phyloP scores from a whole-genome alignment of 2,113 vertebrate species.

The Salvator merianae region DNA sequence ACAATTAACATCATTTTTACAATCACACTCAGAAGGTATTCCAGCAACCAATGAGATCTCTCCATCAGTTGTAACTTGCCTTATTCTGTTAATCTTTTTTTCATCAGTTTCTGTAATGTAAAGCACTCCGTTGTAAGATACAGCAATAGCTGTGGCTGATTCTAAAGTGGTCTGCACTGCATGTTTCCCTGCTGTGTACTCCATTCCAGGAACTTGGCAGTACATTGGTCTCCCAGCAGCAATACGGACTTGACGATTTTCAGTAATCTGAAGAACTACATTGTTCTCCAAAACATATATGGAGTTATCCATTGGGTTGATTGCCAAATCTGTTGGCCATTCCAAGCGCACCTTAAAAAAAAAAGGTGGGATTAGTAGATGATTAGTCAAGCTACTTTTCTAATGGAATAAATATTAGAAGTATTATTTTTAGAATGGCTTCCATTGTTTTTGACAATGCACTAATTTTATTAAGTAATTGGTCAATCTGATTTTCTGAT shows the following conservation, averaged over 20 bases:
- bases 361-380: conserved; percentile 22
- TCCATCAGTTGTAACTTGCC: conserved; percentile 92
- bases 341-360: conserved; percentile 90
- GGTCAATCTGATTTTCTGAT: conserved; percentile 21
- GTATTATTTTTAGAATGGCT: conserved; percentile 24
- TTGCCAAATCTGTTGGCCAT: conserved; percentile 95
- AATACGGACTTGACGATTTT: conserved; percentile 93
- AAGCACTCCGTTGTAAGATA: conserved; percentile 91
- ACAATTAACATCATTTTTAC: conserved; percentile 96
- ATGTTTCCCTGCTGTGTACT: conserved; percentile 82
- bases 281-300: conserved; percentile 96
- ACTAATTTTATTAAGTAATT: conserved; percentile 6
- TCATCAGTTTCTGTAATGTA: conserved; percentile 96
- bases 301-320: conserved; percentile 98
- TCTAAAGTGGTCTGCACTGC: conserved; percentile 91
- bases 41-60: conserved; percentile 95
- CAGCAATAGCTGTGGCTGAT: conserved; percentile 87
- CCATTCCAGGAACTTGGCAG: conserved; percentile 88
- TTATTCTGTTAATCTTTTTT: conserved; percentile 92
- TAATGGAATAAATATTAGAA: conserved; percentile 2
- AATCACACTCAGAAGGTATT: conserved; percentile 91
- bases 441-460: no score
- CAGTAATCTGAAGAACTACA: conserved; percentile 92
- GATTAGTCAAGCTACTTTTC: background rate
- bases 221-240: conserved; percentile 91